These are phyloP conservation scores for Pelagia noctiluca DNA, from an alignment of 30 jellyfish, hydroid and myxozoan species.

Conservation along the genomic window DNA sequence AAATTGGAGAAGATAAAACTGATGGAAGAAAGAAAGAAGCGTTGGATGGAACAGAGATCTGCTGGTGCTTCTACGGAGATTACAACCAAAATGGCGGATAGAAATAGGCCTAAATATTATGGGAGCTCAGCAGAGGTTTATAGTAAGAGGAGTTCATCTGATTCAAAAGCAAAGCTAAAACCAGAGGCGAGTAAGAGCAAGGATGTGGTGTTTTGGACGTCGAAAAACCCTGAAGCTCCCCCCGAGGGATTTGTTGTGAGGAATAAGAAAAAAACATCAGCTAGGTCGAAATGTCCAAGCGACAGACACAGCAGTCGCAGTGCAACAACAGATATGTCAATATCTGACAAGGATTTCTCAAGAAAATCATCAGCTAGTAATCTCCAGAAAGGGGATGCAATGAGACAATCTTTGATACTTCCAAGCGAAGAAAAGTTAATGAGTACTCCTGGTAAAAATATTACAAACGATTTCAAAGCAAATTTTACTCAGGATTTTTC, in stretches of 20 bases:
- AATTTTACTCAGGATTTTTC: constrained; percentile 25
- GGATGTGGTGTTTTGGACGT: constrained; percentile 66
- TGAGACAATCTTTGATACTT: too few relatives aligned
- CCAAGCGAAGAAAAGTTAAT: constrained; percentile 7
- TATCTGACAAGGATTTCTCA: not conserved
- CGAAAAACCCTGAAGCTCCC: constrained; percentile 51
- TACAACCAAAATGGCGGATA: not conserved
- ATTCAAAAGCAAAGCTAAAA: not conserved
- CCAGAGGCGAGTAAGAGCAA: not conserved
- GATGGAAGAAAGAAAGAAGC: constrained; percentile 60
- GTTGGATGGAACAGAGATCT: constrained; percentile 68
- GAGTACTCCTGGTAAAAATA: constrained; percentile 49
- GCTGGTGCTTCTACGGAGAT: not conserved
- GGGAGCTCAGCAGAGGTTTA: not conserved
- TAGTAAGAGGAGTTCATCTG: not conserved
- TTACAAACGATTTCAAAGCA: not conserved
- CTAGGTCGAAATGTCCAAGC: not conserved
- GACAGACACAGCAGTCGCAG: not conserved
- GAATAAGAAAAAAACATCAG: constrained; percentile 35
- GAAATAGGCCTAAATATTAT: constrained; percentile 3
- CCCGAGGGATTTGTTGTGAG: constrained; percentile 68
- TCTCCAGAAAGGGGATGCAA: not conserved
- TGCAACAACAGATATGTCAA: not conserved
- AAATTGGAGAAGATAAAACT: constrained; percentile 50
- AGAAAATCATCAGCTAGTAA: not conserved